Evolutionary conservation across 2,113 vertebrate genomes (phyloP), one percentile per base, ranked within the genome.

Genomic region (Misgurnus anguillicaudatus): DNA sequence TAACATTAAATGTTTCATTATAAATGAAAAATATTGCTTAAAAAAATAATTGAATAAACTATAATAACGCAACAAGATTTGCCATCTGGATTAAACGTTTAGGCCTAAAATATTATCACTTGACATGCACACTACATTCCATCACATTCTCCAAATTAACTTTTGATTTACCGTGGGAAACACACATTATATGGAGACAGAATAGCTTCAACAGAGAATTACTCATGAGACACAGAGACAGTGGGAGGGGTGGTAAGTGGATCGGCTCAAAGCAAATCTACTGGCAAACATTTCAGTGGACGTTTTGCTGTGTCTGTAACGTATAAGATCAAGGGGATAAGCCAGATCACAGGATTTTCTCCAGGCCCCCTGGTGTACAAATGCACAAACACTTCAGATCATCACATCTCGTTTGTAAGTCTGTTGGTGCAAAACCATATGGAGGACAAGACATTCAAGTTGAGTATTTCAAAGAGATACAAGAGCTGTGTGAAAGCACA

Each of bases 401-500:
- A 16, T 13, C 11, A 10, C 41, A 17, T 13, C 51, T 55, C 2
- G 16, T 5, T n/a, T 55, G 14, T 55, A 17, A 55, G 6, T 69
- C 38, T 63, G 13, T 9, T 70, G 42, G n/a, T 45, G 11, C 67
- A 38, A 38, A 38, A 17, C 9, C n/a, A n/a, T 6, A 55, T n/a
- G 21, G 48, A 38, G 55, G 24, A 71, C 55, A 55, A 9, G 5
- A 16, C 48, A n/a, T 53, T 5, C 5, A 13, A 4, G 45, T 17
- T 24, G 4, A 38, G 11, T 9, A 9, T 3, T 10, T 69, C 24
- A 48, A 14, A 51, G 48, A 14, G n/a, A 57, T 39, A 24, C 24
- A 39, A 21, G 41, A 11, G 17, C 73, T 63, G 58, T 70, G 58
- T 71, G 38, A 71, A 80, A 62, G 31, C 61, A 48, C 61, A 48